Evolutionary conservation across 2,113 vertebrate species (phyloP).

Genomic region (Epinephelus moara): DNA sequence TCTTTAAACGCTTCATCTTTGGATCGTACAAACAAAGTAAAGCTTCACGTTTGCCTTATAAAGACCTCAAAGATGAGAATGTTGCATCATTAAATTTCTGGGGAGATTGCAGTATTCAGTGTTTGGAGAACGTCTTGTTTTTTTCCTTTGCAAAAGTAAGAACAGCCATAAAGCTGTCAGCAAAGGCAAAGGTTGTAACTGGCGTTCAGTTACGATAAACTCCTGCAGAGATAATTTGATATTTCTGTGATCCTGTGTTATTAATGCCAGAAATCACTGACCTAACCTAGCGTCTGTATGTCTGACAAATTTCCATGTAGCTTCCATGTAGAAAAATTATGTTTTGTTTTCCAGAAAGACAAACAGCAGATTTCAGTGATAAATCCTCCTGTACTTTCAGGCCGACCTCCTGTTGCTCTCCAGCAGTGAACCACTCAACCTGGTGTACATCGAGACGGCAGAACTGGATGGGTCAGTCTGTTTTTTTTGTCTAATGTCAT

Average conservation of each 20-base stretch:
- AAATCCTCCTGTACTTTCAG: constrained; percentile 77
- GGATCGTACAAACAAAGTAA: background rate
- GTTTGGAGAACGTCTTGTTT: background rate
- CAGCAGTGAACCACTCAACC: constrained; percentile 94
- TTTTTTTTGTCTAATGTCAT: background rate
- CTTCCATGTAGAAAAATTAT: background rate
- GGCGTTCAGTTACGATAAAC: background rate
- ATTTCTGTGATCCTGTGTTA: background rate
- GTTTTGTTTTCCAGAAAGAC: background rate
- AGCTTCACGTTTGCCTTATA: background rate
- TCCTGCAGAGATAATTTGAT: background rate
- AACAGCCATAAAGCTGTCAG: background rate
- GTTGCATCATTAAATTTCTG: background rate
- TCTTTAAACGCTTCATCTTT: no score
- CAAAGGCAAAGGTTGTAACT: background rate
- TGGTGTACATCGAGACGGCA: constrained; percentile 94
- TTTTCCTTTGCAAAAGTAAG: background rate
- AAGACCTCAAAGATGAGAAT: background rate
- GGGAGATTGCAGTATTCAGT: background rate
- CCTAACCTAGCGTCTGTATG: no score
- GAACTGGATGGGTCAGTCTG: constrained; percentile 93
- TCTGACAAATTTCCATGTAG: no score
- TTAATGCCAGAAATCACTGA: no score
- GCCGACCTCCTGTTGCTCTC: constrained; percentile 94
- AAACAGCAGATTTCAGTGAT: background rate